Base-by-base conservation (phyloP, 2,113 vertebrate species). In the Lagopus leucura region DNA sequence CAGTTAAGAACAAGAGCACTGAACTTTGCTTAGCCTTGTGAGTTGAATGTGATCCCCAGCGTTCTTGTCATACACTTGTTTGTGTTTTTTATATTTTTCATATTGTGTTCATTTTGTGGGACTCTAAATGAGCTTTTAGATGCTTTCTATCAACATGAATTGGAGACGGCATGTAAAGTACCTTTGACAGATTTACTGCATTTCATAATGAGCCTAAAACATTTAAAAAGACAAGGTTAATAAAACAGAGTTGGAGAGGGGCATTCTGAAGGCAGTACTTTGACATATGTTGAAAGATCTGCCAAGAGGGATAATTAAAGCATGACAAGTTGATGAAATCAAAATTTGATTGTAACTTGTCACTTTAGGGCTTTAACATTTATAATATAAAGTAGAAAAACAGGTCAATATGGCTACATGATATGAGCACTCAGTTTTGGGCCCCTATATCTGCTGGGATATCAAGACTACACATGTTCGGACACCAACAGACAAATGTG, bases 181-280 rank as follows among this genome's bases (percentile, higher is more conserved):
- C 72, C 78, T 76, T 48, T 82, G 83, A 83, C 52, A 88, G 89
- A 92, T 91, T 83, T 93, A 42, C 64, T 17, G 52, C 43, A 19
- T 86, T 86, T 77, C 55, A 27, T 93, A 88, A 95, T 86, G 93
- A 94, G 32, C 34, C 50, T 54, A 93, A 95, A 96, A 92, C 89
- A 92, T 94, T 94, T 96, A 96, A 96, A 96, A 96, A 96, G 91
- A 69, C 92, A 79, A 78, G 70, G 87, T 96, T 89, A 94, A 97
- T 96, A 96, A 95, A 95, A 86, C 65, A 90, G 70, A 86, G 90
- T 81, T 77, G 73, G 66, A 76, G 69, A 61, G 48, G 43, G 66
- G 48, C 57, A 63, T 76, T 93, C 93, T 92, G 87, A 95, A 95
- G 75, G 91, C 57, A 72, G n/a, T 71, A 65, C 69, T 69, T 76